Base-by-base conservation (phyloP, 2,888 invertebrate species). In the Dione juno region DNA sequence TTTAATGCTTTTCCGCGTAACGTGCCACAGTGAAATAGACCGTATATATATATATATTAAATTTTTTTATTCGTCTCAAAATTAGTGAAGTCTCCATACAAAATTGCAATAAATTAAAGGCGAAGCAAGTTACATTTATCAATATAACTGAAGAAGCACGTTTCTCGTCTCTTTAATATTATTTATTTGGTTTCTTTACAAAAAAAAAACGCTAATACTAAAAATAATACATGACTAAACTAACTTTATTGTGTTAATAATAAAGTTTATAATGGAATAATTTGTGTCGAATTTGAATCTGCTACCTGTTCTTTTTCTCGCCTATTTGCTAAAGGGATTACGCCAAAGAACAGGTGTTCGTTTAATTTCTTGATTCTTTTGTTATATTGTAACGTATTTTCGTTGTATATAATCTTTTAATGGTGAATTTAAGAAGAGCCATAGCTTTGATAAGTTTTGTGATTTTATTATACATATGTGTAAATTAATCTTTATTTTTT, bases 331-430 rank as follows among this genome's bases (percentile, higher is more conserved):
- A 59, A 52, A 53, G 68, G 71, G 68, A 68, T 59, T 65, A 58
- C 19, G 58, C 41, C 40, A 52, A 72, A 57, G 37, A 67, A 70
- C 66, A 67, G 67, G 72, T 70, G 66, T 66, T 52, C 61, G 19
- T 65, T 41, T 54, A 52, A 28, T 41, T 65, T 57, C 13, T 48
- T 19, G 16, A 14, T 43, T 63, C 53, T 68, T 52, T 53, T 43
- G 43, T 41, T 14, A 45, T 10, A 5, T 6, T 40, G 41, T 37
- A 37, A 35, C 58, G 40, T 50, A 68, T 67, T 43, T 67, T 35
- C 50, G 13, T 16, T 50, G 48, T 50, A 14, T 57, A 50, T 37
- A 40, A n/a, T 59, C 21, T 10, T 43, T 9, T 43, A 14, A 59
- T 10, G 21, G 8, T 19, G 41, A 28, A 16, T 43, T 43, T 9